Evolutionary conservation across 2,797 vertebrate genomes (phyloP).

Genomic region (Sebastolobus alascanus): DNA sequence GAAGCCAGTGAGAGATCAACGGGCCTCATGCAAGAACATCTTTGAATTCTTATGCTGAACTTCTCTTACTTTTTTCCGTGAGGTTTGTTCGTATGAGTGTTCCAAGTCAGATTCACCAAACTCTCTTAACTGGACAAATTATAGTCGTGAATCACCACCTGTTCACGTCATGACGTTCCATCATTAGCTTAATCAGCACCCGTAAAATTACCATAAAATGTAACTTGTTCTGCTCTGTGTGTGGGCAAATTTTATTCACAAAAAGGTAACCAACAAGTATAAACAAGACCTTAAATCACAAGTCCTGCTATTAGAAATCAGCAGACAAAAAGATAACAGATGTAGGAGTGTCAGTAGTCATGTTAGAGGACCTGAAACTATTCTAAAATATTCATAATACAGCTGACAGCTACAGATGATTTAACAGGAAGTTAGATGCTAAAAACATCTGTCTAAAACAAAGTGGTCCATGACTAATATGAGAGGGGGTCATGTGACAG

Average conservation of each 20-base stretch:
- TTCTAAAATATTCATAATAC: neutral
- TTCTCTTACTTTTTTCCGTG: neutral
- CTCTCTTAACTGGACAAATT: too few relatives aligned
- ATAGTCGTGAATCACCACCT: neutral
- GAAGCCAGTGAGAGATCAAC: slow-evolving; percentile 1
- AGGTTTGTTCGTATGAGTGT: neutral
- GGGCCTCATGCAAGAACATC: neutral
- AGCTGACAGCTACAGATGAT: neutral
- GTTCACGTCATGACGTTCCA: neutral
- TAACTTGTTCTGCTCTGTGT: neutral
- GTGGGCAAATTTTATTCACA: neutral
- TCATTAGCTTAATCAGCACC: neutral
- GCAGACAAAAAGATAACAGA: neutral
- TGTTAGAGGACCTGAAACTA: neutral
- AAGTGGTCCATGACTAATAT: neutral
- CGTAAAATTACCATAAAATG: neutral
- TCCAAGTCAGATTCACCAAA: too few relatives aligned
- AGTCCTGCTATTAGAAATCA: neutral
- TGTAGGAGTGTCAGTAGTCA: neutral
- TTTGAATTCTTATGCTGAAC: neutral
- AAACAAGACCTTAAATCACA: neutral
- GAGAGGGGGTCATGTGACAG: neutral
- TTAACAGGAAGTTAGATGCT: neutral
- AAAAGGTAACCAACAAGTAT: neutral
- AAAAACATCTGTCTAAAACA: neutral